Evolutionary conservation across 2,888 invertebrate species (phyloP), one percentile per base, ranked within the genome.

Genomic region (Parapristionchus giblindavisi): DNA sequence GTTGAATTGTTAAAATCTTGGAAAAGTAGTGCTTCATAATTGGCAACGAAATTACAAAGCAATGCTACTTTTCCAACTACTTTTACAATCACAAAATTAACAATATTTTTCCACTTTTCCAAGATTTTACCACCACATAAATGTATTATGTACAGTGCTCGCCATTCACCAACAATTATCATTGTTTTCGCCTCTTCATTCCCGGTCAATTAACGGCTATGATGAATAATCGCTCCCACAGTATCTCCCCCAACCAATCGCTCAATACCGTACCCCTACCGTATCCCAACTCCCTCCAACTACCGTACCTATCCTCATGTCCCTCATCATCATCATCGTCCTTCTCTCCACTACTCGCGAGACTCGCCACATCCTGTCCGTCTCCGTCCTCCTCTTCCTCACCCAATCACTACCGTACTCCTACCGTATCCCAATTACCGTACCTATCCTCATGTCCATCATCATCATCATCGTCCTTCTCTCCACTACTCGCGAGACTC

Each of bases 401-500:
- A 17, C 27, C 32, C 36, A 17, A 32, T 61, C 14, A 14, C 17
- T 40, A n/a, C 43, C 43, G 21, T 5, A 11, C 24, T 11, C 8
- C 52, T 27, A 21, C 51, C 34, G 6, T 51, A 17, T 24, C 51
- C 52, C 21, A n/a, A n/a, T n/a, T n/a, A n/a, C n/a, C 65, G 51
- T 3, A 74, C 74, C 74, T 51, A 21, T 72, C 71, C 56, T 56
- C 71, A n/a, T 76, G 38, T 66, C 75, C 54, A 34, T 77, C 77
- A 48, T 80, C 78, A n/a, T 76, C 77, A 32, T 60, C 60, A 21
- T 27, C 65, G 17, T 21, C 29, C 14, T 36, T 56, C 36, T 76
- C 76, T 54, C 74, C 76, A 75, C 76, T 77, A 60, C 77, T 78
- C 63, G 63, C 72, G 43, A 73, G 32, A 51, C 73, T 73, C 27